phyloP scores from a whole-genome alignment of 2,888 invertebrate genomes.

The Caenorhabditis auriculariae region DNA sequence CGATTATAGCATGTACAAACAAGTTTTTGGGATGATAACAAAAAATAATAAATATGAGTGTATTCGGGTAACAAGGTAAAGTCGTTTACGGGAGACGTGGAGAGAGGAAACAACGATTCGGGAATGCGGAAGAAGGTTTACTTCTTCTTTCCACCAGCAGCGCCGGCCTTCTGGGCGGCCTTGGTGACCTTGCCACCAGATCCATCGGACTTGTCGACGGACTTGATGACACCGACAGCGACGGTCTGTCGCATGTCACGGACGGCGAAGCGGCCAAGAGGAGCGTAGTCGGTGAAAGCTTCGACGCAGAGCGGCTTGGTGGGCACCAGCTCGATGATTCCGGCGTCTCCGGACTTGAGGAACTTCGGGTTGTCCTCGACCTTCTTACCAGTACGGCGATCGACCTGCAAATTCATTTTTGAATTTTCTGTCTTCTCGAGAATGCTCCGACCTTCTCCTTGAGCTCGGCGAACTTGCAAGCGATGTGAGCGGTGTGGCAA shows the following conservation, averaged over 20 bases:
- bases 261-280: slow-evolving; percentile 93
- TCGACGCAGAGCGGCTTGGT: slow-evolving; percentile 98
- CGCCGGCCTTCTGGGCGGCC: slow-evolving; percentile 92
- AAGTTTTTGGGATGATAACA: no score
- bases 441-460: slow-evolving; percentile 91
- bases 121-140: slow-evolving; percentile 40
- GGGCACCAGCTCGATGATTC: slow-evolving; percentile 87
- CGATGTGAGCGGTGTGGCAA: slow-evolving; percentile 99
- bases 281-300: slow-evolving; percentile 95
- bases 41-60: no score
- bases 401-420: no score
- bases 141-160: slow-evolving; percentile 50
- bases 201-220: slow-evolving; percentile 85
- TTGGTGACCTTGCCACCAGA: slow-evolving; percentile 83
- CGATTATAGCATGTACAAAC: no score
- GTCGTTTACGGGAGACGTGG: no score
- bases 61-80: no score
- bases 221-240: slow-evolving; percentile 71
- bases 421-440: no score
- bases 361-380: slow-evolving; percentile 70
- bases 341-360: slow-evolving; percentile 95
- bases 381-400: slow-evolving; percentile 89
- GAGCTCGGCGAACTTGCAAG: slow-evolving; percentile 98
- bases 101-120: no score
- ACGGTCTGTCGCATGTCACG: slow-evolving; percentile 98